Conservation (phyloP, 2,113 vertebrate species). For the Antigone vipio region DNA sequence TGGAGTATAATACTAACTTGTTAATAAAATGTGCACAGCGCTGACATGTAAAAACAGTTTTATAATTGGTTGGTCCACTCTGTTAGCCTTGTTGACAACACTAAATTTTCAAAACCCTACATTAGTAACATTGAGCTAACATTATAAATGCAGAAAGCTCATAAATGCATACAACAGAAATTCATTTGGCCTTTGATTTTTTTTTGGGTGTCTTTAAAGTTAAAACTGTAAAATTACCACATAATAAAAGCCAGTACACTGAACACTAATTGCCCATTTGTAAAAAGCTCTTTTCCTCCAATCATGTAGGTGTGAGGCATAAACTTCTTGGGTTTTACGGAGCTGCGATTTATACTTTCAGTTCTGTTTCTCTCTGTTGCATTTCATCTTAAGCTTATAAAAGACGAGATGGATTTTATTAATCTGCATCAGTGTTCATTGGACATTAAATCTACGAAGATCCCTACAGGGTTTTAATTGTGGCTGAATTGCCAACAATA, state of each 20-base stretch:
- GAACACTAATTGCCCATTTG: slow-evolving; percentile 77
- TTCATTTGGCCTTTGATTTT: slow-evolving; percentile 70
- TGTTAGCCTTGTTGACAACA: slow-evolving; percentile 77
- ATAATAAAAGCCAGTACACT: slow-evolving; percentile 75
- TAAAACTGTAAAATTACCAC: slow-evolving; percentile 82
- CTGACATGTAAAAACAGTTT: slow-evolving; percentile 77
- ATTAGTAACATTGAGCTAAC: slow-evolving; percentile 67
- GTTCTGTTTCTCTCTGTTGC: slow-evolving; percentile 32
- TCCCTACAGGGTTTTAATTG: slow-evolving; percentile 81
- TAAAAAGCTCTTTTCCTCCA: slow-evolving; percentile 57
- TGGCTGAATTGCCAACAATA: slow-evolving; percentile 81
- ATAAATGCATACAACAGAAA: slow-evolving; percentile 74
- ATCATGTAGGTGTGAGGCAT: slow-evolving; percentile 60
- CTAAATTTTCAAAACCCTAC: slow-evolving; percentile 69
- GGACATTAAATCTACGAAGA: slow-evolving; percentile 65
- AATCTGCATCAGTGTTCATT: slow-evolving; percentile 59
- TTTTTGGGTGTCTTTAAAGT: slow-evolving; percentile 66
- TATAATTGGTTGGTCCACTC: slow-evolving; percentile 73
- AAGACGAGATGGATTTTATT: slow-evolving; percentile 65
- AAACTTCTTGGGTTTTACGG: slow-evolving; percentile 64
- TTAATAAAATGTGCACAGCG: slow-evolving; percentile 78
- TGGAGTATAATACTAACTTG: slow-evolving; percentile 75
- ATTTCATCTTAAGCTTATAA: slow-evolving; percentile 67
- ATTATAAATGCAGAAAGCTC: slow-evolving; percentile 75
- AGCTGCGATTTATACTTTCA: slow-evolving; percentile 57